phyloP scores from a whole-genome alignment of 2,113 vertebrate genomes.

The Hemibagrus wyckioides region DNA sequence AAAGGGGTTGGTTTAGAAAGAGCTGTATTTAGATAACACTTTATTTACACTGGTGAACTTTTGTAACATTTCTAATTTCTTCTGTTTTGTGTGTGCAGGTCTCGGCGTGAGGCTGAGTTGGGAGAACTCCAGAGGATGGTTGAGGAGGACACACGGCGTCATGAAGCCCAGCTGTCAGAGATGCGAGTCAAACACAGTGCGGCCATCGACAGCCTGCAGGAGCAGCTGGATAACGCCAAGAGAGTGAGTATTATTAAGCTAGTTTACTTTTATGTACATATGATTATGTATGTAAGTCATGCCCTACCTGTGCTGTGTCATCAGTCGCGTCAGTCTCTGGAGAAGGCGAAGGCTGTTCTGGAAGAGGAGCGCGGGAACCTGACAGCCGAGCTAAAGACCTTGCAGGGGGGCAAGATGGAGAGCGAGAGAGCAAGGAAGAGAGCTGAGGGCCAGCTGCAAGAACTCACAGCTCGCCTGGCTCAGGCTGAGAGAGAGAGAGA shows the following conservation, averaged over 20 bases:
- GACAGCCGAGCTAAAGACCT: constrained; percentile 73
- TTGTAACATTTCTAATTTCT: not conserved
- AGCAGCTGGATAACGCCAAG: constrained; percentile 87
- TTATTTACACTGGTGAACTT: not conserved
- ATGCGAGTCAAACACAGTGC: constrained; percentile 81
- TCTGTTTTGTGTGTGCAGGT: constrained; percentile 65
- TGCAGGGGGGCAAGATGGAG: constrained; percentile 78
- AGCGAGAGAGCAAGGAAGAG: constrained; percentile 82
- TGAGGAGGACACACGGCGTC: constrained; percentile 81
- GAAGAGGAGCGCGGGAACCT: constrained; percentile 79
- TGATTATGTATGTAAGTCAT: not conserved
- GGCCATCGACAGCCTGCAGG: constrained; percentile 79
- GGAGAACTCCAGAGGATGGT: constrained; percentile 82
- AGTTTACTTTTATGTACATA: not conserved
- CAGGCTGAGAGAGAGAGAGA: constrained; percentile 78
- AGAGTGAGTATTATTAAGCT: constrained; percentile 68
- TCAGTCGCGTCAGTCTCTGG: constrained; percentile 78
- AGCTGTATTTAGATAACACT: not conserved
- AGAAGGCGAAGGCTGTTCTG: constrained; percentile 79
- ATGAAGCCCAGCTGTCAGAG: constrained; percentile 82
- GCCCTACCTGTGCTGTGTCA: not conserved
- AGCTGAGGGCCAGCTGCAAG: constrained; percentile 81
- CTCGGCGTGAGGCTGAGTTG: constrained; percentile 86
- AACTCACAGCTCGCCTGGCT: constrained; percentile 72
- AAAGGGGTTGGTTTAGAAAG: not conserved